Evolutionary conservation across 2,113 vertebrate species (phyloP), one percentile per base, ranked within the genome.

Genomic region (Periophthalmus modestus): DNA sequence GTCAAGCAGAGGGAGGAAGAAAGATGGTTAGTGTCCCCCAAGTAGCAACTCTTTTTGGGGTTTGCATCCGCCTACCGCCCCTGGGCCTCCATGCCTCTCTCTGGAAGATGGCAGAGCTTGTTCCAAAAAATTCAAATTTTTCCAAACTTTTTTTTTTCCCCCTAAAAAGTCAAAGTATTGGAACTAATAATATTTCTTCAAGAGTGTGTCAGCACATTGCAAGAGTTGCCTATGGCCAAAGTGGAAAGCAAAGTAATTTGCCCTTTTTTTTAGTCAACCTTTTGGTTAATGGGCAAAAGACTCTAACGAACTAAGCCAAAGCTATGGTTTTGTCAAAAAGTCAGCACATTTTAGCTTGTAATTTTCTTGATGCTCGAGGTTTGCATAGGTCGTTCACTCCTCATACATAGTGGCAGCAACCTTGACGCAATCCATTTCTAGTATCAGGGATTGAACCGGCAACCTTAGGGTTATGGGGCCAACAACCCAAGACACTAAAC

Each of bases 11-110:
- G 68, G 81, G 69, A 86, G 75, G 85, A 81, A 84, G 74, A 89
- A 33, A 50, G 82, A 88, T 82, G 71, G 87, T 86, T 87, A 87
- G 89, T 86, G 71, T 77, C 85, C 74, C 87, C 76, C 59, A 62
- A 78, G 73, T 79, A 80, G 68, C 69, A 68, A 68, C 63, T 79
- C 79, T 88, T 83, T 86, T 59, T 24, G 57, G 69, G 81, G 80
- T 84, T 88, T 82, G 88, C 67, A 7, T 46, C 7, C 84, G 57
- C 23, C 23, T 28, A 12, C 23, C 23, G 5, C 1, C 57, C 57
- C 13, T 4, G 21, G 55, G 50, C 50, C 55, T 58, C 21, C 47
- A 48, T 14, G 55, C 12, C 7, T 13, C 0, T 14, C 57, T 58
- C 11, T 24, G 23, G 23, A 59, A 23, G 57, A 59, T 59, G 23